phyloP scores from a whole-genome alignment of 2,797 vertebrate genomes.

The Rhinatrema bivittatum region DNA sequence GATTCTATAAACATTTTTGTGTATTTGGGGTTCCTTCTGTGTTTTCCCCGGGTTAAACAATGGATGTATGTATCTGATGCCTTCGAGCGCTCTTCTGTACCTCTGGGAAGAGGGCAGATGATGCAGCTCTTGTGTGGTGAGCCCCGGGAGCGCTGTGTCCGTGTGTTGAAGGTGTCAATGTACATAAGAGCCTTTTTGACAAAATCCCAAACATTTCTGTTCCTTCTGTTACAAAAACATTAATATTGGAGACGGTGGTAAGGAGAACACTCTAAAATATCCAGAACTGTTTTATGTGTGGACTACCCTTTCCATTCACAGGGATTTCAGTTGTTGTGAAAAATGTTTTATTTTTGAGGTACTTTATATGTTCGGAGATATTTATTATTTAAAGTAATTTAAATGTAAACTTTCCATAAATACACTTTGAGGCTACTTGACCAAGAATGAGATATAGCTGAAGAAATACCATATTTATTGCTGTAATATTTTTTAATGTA shows the following conservation, averaged over 20 bases:
- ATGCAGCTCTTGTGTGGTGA: conserved; percentile 68
- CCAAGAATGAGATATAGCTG: conserved; percentile 43
- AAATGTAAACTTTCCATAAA: conserved; percentile 55
- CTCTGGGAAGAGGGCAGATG: conserved; percentile 52
- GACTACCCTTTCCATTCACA: conserved; percentile 57
- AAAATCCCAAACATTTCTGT: conserved; percentile 61
- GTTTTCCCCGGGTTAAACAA: conserved; percentile 77
- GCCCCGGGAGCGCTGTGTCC: conserved; percentile 65
- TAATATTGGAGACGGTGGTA: conserved; percentile 45
- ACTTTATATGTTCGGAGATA: conserved; percentile 67
- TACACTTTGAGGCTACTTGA: conserved; percentile 41
- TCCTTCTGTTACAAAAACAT: conserved; percentile 73
- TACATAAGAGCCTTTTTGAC: conserved; percentile 80
- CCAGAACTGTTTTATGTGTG: conserved; percentile 43
- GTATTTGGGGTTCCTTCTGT: conserved; percentile 74
- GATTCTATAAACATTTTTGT: conserved; percentile 65
- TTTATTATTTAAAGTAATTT: conserved; percentile 61
- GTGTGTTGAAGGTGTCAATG: conserved; percentile 81
- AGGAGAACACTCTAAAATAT: conserved; percentile 49
- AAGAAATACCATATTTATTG: conserved; percentile 50
- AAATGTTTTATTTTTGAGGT: conserved; percentile 70
- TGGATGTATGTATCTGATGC: conserved; percentile 79
- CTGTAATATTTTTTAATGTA: conserved; percentile 32
- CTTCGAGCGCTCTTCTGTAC: conserved; percentile 66
- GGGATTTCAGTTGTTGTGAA: conserved; percentile 55